Base-by-base conservation (phyloP, 2,113 vertebrate genomes). In the Mesocricetus auratus region DNA sequence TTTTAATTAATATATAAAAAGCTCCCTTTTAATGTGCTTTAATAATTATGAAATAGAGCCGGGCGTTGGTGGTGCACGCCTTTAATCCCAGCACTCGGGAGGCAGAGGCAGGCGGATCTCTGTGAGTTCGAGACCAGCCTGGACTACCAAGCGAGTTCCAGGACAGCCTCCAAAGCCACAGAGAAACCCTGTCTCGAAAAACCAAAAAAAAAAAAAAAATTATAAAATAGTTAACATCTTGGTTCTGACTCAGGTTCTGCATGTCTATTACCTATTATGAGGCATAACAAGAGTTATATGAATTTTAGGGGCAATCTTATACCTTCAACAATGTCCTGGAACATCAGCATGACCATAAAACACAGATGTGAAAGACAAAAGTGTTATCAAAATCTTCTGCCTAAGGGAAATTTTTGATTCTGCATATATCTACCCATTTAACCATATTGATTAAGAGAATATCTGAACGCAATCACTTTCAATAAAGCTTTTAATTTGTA, bases 221-320 rank as follows among this genome's bases (percentile, higher is more conserved):
- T n/a, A n/a, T 79, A 60, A 93, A 90, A 93, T 88, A 92, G 92
- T 92, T 93, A 85, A 71, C 71, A 92, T 90, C 21, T 96, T 89
- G 53, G 79, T 60, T 89, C 47, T 82, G 86, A 86, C 39, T 95
- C 60, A 86, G 64, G 88, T 68, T 94, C 36, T 95, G 15, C 58
- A 71, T 29, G 24, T 83, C 47, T 86, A 82, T 12, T 90, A 77
- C 90, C 31, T 64, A 69, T 92, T 74, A 91, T 62, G 95, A 90
- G 87, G 26, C 26, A 90, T 87, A 96, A 56, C 73, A 71, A 85
- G n/a, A 94, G 88, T 94, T 33, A 11, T 88, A 56, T 90, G 33
- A 24, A 74, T 92, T 90, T 97, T 90, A 42, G 31, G 1, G 96
- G 22, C 83, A 56, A 95, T 56, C 36, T 96, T 95, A 71, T n/a